Percentiles rank a stretch among this genome's conserved stretches.
phyloP scores from a whole-genome alignment of 2,888 invertebrate genomes.

The Lepetodrilus schrolli region DNA sequence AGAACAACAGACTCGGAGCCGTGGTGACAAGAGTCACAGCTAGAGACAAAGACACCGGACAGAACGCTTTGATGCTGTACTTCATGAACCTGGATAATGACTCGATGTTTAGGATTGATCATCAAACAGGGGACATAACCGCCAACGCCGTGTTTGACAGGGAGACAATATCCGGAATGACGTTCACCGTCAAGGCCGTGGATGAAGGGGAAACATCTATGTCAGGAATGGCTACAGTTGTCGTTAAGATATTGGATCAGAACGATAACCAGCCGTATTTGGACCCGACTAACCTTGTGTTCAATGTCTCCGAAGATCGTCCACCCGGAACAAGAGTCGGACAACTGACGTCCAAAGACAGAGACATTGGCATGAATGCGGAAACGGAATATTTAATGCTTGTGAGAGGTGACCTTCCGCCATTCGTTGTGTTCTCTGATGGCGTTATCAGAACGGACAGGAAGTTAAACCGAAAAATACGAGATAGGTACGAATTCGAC shows the following conservation, averaged over 20 bases:
- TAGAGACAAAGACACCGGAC: slow-evolving; percentile 58
- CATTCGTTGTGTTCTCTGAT: slow-evolving; percentile 57
- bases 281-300: slow-evolving; percentile 42
- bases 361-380: slow-evolving; percentile 57
- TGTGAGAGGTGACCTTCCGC: slow-evolving; percentile 36
- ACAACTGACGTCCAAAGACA: slow-evolving; percentile 54
- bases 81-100: slow-evolving; percentile 48
- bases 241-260: slow-evolving; percentile 53
- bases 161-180: slow-evolving; percentile 50
- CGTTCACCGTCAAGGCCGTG: slow-evolving; percentile 55
- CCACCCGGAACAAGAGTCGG: slow-evolving; percentile 50
- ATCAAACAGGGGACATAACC: slow-evolving; percentile 56
- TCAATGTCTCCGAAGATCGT: slow-evolving; percentile 54
- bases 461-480: slow-evolving; percentile 55
- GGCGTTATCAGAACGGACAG: slow-evolving; percentile 51
- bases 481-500: slow-evolving; percentile 51
- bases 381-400: slow-evolving; percentile 34
- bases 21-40: slow-evolving; percentile 60
- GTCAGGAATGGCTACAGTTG: slow-evolving; percentile 55
- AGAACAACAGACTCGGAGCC: slow-evolving; percentile 63
- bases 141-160: slow-evolving; percentile 57
- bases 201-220: slow-evolving; percentile 53
- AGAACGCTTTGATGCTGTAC: slow-evolving; percentile 57
- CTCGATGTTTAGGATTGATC: slow-evolving; percentile 54
- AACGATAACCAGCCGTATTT: slow-evolving; percentile 65